phyloP scores from a whole-genome alignment of 2,113 vertebrate species.

The Hucho hucho region DNA sequence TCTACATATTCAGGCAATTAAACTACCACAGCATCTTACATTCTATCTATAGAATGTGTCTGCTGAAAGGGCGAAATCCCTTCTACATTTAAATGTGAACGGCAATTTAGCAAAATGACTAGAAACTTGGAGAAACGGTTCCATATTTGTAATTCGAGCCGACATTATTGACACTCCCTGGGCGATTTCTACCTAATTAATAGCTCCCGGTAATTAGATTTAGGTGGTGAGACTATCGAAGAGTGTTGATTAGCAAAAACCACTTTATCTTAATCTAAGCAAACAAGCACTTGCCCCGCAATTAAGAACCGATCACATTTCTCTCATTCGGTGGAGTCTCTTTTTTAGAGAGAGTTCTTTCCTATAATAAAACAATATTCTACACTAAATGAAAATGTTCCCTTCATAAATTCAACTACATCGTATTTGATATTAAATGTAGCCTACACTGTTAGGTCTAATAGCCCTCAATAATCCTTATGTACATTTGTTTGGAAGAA shows the following conservation, averaged over 20 bases:
- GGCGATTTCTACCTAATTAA: constrained; percentile 83
- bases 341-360: neutral
- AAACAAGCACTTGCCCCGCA: constrained; percentile 74
- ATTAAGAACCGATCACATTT: constrained; percentile 47
- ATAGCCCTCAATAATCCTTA: too few relatives aligned
- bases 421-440: too few relatives aligned
- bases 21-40: constrained; percentile 69
- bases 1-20: constrained; percentile 70
- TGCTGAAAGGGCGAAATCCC: constrained; percentile 59
- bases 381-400: too few relatives aligned
- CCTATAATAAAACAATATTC: neutral
- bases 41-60: constrained; percentile 74
- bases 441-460: too few relatives aligned
- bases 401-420: too few relatives aligned
- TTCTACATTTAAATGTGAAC: constrained; percentile 74
- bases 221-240: constrained; percentile 78
- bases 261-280: constrained; percentile 78
- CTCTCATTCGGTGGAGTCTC: constrained; percentile 1
- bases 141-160: constrained; percentile 30
- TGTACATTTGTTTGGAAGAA: too few relatives aligned
- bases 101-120: constrained; percentile 47
- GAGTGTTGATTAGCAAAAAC: constrained; percentile 76
- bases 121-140: constrained; percentile 62
- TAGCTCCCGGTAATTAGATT: constrained; percentile 88
- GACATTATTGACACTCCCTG: constrained; percentile 51